These are phyloP conservation scores for Campodea augens DNA, from an alignment of 1,140 invertebrate species.

Conservation along the genomic window DNA sequence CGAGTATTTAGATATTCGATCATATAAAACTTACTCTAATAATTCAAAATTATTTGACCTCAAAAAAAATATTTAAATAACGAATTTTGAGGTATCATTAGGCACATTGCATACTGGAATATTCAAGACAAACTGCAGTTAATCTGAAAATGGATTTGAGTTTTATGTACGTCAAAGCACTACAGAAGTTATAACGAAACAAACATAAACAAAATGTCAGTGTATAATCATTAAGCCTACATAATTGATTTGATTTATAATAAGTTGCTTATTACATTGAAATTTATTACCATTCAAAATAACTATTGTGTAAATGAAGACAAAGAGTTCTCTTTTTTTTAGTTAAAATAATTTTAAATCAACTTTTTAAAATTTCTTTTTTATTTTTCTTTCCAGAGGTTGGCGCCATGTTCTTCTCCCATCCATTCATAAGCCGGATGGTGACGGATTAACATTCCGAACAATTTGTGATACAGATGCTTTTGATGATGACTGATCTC, in stretches of 20 bases:
- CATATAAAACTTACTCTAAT: too few species aligned
- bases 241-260: not conserved
- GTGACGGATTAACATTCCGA: conserved; percentile 60
- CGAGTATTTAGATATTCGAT: too few species aligned
- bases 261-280: not conserved
- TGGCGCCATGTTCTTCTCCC: conserved; percentile 55
- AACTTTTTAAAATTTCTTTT: not conserved
- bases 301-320: not conserved
- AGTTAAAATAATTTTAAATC: not conserved
- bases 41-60: too few species aligned
- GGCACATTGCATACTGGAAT: too few species aligned
- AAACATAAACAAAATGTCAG: not conserved
- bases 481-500: too few species aligned
- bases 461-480: too few species aligned
- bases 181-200: too few species aligned
- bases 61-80: too few species aligned
- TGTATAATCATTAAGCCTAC: not conserved
- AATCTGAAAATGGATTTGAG: too few species aligned
- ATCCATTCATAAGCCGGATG: conserved; percentile 53
- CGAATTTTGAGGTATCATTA: too few species aligned
- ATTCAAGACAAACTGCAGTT: too few species aligned
- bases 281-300: not conserved
- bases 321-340: conserved; percentile 1
- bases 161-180: too few species aligned
- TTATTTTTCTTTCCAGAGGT: conserved; percentile 28